Evolutionary conservation across 2,113 vertebrate species (phyloP).

Genomic region (Morone saxatilis): DNA sequence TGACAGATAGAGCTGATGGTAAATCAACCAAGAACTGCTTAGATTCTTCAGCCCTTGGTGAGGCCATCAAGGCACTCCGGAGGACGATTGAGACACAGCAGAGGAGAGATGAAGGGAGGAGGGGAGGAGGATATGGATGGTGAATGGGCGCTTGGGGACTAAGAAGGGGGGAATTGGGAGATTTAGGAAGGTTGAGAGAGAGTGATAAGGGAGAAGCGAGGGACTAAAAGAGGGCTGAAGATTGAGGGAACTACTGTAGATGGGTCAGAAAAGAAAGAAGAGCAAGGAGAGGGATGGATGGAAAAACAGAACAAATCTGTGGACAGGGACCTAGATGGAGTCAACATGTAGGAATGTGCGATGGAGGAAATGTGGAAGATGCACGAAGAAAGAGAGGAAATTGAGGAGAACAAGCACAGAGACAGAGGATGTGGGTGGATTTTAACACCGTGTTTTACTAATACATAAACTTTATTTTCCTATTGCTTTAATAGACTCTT

Average conservation of each 20-base stretch:
- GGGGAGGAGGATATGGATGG: slow-evolving; percentile 46
- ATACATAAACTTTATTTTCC: slow-evolving; percentile 41
- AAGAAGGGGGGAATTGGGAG: slow-evolving; percentile 47
- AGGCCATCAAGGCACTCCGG: slow-evolving; percentile 57
- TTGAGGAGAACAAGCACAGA: slow-evolving; percentile 5
- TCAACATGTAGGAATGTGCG: not conserved
- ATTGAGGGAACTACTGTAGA: slow-evolving; percentile 15
- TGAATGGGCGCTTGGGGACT: slow-evolving; percentile 55
- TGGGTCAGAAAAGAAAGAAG: slow-evolving; percentile 15
- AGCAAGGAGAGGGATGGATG: slow-evolving; percentile 1
- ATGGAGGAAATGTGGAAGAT: slow-evolving; percentile 6
- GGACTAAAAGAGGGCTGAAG: slow-evolving; percentile 19
- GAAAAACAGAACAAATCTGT: slow-evolving; percentile 25
- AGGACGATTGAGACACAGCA: slow-evolving; percentile 66
- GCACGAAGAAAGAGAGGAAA: not conserved
- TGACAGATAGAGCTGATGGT: slow-evolving; percentile 41
- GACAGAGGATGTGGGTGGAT: slow-evolving; percentile 20
- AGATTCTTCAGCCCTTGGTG: slow-evolving; percentile 47
- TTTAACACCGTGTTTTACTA: slow-evolving; percentile 21
- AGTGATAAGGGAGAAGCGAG: slow-evolving; percentile 24
- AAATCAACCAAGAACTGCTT: slow-evolving; percentile 66
- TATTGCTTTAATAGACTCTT: slow-evolving; percentile 32
- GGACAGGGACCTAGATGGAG: slow-evolving; percentile 5
- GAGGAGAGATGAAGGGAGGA: slow-evolving; percentile 45
- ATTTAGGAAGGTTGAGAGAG: slow-evolving; percentile 51